Base-by-base conservation (phyloP, 2,888 invertebrate genomes). In the Tachina lurida region DNA sequence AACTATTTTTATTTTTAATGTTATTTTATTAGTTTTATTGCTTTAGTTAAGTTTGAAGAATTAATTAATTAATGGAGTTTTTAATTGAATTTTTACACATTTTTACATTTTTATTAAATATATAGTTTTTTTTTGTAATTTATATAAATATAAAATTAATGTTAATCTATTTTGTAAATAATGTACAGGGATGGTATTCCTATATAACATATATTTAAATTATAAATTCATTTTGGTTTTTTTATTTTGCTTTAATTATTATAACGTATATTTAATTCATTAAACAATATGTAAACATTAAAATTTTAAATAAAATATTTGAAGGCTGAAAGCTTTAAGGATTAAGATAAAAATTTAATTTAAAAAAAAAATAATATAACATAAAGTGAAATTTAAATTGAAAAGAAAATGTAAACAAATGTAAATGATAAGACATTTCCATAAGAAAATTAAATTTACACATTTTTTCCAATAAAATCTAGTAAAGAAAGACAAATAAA, bases 181-280 rank as follows among this genome's bases (percentile, higher is more conserved):
- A 77, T 83, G 65, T 83, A 77, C 83, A 83, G 52, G 54, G 45
- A 70, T 81, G n/a, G 58, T 54, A 56, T 43, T 79, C 19, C 63
- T 56, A 19, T 74, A 73, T 76, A 65, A 73, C 7, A 10, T 60
- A 39, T 68, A 81, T 85, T 78, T 78, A 82, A 85, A 70, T 82
- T 74, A 81, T 85, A 85, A 85, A 85, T 85, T 85, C 85, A 85
- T 85, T 85, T 85, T 81, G 67, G 73, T 84, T 85, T 77, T 73
- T 49, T 52, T 39, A 12, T 71, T 56, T 71, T 63, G 60, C 67
- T 75, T 22, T 58, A 31, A 41, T 79, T 54, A 74, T 74, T 74
- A 47, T 39, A 75, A 74, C 13, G 10, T 79, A 70, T 76, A 58
- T 70, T 75, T 71, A 75, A 84, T 84, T 84, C 73, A 84, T 67